Conservation (phyloP, 2,888 invertebrate species). For the Autographa gamma region DNA sequence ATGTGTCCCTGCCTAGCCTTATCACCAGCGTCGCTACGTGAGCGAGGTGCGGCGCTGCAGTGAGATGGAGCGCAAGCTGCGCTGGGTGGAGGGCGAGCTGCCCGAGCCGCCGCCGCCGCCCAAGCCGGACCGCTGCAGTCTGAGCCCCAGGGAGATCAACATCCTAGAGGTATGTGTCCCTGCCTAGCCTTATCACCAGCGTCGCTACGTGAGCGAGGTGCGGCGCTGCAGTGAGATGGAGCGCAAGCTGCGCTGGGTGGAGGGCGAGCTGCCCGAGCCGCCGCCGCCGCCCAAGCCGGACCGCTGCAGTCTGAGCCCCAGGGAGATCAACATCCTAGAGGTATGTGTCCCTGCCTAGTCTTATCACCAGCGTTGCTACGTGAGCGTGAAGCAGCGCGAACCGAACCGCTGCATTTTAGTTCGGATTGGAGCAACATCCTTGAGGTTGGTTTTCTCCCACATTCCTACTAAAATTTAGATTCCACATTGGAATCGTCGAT, state of each 20-base stretch:
- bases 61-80: conserved; percentile 85
- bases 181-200: conserved; percentile 59
- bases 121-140: conserved; percentile 72
- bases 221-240: conserved; percentile 86
- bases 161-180: conserved; percentile 76
- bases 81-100: conserved; percentile 83
- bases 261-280: conserved; percentile 81
- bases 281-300: conserved; percentile 81
- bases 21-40: conserved; percentile 84
- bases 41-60: conserved; percentile 84
- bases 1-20: conserved; percentile 13
- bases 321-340: conserved; percentile 85
- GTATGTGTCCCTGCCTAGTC: conserved; percentile 60
- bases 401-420: too few relatives aligned
- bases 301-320: conserved; percentile 74
- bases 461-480: background rate
- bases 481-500: background rate
- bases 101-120: conserved; percentile 84
- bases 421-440: too few relatives aligned
- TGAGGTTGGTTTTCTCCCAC: too few relatives aligned
- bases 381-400: conserved; percentile 80
- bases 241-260: conserved; percentile 82
- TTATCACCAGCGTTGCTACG: conserved; percentile 84
- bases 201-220: conserved; percentile 85
- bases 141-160: conserved; percentile 82